These are phyloP conservation scores for Limnodromus scolopaceus DNA, from an alignment of 2,797 vertebrate species.

Conservation along the genomic window DNA sequence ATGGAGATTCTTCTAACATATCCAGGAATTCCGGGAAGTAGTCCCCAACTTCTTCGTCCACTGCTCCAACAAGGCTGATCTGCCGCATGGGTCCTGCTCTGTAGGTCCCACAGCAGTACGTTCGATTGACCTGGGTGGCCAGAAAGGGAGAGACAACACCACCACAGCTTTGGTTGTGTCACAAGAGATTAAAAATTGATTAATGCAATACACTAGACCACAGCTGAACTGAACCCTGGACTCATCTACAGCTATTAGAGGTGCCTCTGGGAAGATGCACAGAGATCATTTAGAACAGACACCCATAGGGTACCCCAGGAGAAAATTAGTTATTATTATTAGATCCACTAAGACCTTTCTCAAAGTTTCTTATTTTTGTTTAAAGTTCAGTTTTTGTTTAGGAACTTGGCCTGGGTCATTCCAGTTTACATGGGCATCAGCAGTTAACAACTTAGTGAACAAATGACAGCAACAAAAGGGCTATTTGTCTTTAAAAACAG, in stretches of 20 bases:
- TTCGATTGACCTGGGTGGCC: conserved; percentile 88
- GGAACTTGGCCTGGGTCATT: background rate
- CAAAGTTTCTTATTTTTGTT: background rate
- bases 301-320: background rate
- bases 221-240: background rate
- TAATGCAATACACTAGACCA: background rate
- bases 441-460: background rate
- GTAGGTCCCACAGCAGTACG: conserved; percentile 96
- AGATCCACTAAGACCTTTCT: background rate
- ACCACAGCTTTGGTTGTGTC: background rate
- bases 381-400: background rate
- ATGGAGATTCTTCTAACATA: conserved; percentile 98
- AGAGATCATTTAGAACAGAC: background rate
- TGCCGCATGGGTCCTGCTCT: conserved; percentile 97
- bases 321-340: background rate
- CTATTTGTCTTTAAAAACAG: background rate
- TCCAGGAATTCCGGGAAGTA: conserved; percentile 98
- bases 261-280: background rate
- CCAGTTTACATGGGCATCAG: background rate
- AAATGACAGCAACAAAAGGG: too few species aligned
- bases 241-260: background rate
- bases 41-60: conserved; percentile 98
- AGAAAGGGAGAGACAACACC: background rate
- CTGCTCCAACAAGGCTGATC: conserved; percentile 97
- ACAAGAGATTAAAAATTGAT: background rate